phyloP scores from a whole-genome alignment of 2,888 invertebrate genomes.

The Eucriotettix oculatus region DNA sequence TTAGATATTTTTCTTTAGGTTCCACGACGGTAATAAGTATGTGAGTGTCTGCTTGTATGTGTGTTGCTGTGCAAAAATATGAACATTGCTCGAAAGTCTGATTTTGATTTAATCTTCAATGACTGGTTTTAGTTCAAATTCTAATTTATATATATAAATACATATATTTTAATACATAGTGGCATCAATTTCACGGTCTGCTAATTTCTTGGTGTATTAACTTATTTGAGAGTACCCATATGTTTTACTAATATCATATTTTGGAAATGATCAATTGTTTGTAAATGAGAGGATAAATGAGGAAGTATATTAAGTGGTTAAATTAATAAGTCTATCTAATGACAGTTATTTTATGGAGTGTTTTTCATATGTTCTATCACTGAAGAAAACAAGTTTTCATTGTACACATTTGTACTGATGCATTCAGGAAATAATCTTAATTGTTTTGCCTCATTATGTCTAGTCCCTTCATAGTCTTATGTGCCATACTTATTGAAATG shows the following conservation, averaged over 20 bases:
- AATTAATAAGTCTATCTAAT: too few relatives aligned
- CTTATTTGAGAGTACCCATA: neutral
- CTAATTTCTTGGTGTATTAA: slow-evolving; percentile 1
- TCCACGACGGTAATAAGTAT: slow-evolving; percentile 1
- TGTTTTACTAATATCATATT: too few relatives aligned
- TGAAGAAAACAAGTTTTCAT: too few relatives aligned
- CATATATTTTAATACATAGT: slow-evolving; percentile 1
- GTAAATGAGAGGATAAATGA: neutral
- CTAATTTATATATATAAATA: slow-evolving; percentile 2
- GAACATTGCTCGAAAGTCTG: slow-evolving; percentile 4
- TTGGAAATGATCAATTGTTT: too few relatives aligned
- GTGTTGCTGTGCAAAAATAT: slow-evolving; percentile 2
- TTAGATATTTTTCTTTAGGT: slow-evolving; percentile 5
- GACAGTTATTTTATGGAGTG: too few relatives aligned
- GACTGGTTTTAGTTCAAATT: slow-evolving; percentile 1
- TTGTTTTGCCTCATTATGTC: too few relatives aligned
- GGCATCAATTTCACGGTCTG: too few relatives aligned
- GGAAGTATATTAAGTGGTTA: neutral
- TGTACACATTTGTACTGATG: too few relatives aligned
- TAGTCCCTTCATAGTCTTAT: too few relatives aligned
- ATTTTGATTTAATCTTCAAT: neutral
- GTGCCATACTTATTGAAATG: too few relatives aligned
- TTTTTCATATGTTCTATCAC: too few relatives aligned
- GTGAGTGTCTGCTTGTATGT: slow-evolving; percentile 7
- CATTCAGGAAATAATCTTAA: too few relatives aligned